Evolutionary conservation across 2,888 invertebrate genomes (phyloP).

Genomic region (Siphonodentalium dalli): DNA sequence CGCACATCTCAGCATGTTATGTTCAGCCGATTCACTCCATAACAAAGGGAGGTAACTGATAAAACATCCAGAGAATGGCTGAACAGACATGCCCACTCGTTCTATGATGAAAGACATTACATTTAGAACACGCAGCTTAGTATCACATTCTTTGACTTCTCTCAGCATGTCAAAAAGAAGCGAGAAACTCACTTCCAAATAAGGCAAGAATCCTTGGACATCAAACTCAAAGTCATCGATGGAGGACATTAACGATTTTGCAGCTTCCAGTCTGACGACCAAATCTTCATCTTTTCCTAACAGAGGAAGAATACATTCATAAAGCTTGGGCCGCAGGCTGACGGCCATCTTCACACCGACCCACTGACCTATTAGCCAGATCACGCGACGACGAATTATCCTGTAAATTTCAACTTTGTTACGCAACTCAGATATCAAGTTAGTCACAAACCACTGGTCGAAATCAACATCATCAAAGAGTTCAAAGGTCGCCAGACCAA

Average conservation of each 20-base stretch:
- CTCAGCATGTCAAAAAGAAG: constrained; percentile 84
- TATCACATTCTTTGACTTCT: constrained; percentile 89
- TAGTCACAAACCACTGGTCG: constrained; percentile 87
- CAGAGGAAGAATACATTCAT: constrained; percentile 74
- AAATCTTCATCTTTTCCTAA: constrained; percentile 81
- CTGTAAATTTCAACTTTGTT: constrained; percentile 72
- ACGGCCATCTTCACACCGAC: constrained; percentile 80
- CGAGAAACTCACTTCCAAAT: constrained; percentile 79
- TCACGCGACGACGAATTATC: constrained; percentile 59
- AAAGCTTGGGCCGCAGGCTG: constrained; percentile 81
- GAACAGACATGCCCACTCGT: constrained; percentile 79
- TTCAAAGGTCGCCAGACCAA: constrained; percentile 86
- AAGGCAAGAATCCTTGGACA: constrained; percentile 84
- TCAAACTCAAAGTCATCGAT: constrained; percentile 94
- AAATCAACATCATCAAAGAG: constrained; percentile 93
- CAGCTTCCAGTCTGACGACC: constrained; percentile 86
- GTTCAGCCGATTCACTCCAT: constrained; percentile 87
- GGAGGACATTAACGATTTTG: constrained; percentile 76
- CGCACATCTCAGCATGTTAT: constrained; percentile 89
- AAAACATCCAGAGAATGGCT: constrained; percentile 74
- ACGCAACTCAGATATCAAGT: constrained; percentile 82
- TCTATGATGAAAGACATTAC: constrained; percentile 90
- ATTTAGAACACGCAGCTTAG: constrained; percentile 91
- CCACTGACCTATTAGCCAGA: constrained; percentile 73
- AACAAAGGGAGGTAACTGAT: constrained; percentile 84